Conservation (phyloP, 2,888 invertebrate genomes). For the Hipparchia sbordonii region DNA sequence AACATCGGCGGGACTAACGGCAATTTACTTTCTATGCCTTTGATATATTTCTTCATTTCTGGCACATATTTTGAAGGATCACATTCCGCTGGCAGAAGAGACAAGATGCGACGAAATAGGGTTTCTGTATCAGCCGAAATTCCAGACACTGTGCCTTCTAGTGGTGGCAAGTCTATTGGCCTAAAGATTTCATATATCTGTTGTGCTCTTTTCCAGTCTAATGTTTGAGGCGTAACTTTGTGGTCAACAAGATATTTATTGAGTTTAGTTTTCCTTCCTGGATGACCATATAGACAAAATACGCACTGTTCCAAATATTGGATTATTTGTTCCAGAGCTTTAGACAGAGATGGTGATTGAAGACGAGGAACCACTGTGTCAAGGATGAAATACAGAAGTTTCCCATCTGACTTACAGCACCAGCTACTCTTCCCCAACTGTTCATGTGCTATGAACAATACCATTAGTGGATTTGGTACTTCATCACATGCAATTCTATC, state of each 20-base stretch:
- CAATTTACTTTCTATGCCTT: conserved; percentile 81
- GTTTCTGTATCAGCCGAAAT: conserved; percentile 92
- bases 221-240: conserved; percentile 85
- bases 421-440: conserved; percentile 89
- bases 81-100: conserved; percentile 86
- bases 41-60: conserved; percentile 86
- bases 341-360: conserved; percentile 85
- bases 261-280: conserved; percentile 82
- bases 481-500: conserved; percentile 79
- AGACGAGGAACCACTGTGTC: conserved; percentile 88
- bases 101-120: conserved; percentile 87
- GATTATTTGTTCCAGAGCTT: conserved; percentile 86
- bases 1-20: conserved; percentile 80
- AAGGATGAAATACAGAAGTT: conserved; percentile 89
- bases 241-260: conserved; percentile 87
- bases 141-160: conserved; percentile 88
- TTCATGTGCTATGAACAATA: conserved; percentile 92
- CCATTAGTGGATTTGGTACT: conserved; percentile 88
- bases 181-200: conserved; percentile 91
- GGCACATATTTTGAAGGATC: conserved; percentile 85
- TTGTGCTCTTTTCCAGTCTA: conserved; percentile 89
- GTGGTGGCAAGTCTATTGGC: conserved; percentile 90
- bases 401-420: conserved; percentile 90
- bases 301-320: conserved; percentile 92
- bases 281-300: conserved; percentile 93